Conservation (phyloP, 2,797 vertebrate species). For the Sparus aurata region DNA sequence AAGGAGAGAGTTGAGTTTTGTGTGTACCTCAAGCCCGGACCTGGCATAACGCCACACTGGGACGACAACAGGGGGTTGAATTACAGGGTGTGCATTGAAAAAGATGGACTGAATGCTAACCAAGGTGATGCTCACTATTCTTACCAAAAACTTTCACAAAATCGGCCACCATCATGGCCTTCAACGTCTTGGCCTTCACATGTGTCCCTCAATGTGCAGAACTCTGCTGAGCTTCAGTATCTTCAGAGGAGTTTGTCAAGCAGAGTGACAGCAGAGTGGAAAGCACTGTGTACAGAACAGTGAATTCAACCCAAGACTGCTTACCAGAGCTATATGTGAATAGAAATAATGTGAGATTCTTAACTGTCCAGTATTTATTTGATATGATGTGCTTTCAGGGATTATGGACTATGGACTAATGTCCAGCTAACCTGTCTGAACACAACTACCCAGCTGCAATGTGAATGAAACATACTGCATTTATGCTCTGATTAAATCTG, state of each 20-base stretch:
- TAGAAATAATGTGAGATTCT: slow-evolving; percentile 26
- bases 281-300: not conserved
- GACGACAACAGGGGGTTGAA: slow-evolving; percentile 86
- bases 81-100: slow-evolving; percentile 77
- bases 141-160: slow-evolving; percentile 19
- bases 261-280: slow-evolving; percentile 35
- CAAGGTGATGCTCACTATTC: not conserved
- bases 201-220: not conserved
- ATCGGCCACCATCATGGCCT: not conserved
- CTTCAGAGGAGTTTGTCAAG: slow-evolving; percentile 32
- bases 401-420: slow-evolving; percentile 5
- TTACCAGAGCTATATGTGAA: not conserved
- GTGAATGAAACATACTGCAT: slow-evolving; percentile 41
- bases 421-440: slow-evolving; percentile 1
- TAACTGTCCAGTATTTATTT: slow-evolving; percentile 8
- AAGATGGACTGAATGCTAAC: not conserved
- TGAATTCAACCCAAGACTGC: not conserved
- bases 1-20: slow-evolving; percentile 78
- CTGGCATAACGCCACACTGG: slow-evolving; percentile 60
- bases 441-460: slow-evolving; percentile 40
- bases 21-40: slow-evolving; percentile 74
- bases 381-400: not conserved
- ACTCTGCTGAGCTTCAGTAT: slow-evolving; percentile 19
- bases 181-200: not conserved
- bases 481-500: slow-evolving; percentile 27